Evolutionary conservation across 2,797 vertebrate species (phyloP).

Genomic region (Carapus acus): DNA sequence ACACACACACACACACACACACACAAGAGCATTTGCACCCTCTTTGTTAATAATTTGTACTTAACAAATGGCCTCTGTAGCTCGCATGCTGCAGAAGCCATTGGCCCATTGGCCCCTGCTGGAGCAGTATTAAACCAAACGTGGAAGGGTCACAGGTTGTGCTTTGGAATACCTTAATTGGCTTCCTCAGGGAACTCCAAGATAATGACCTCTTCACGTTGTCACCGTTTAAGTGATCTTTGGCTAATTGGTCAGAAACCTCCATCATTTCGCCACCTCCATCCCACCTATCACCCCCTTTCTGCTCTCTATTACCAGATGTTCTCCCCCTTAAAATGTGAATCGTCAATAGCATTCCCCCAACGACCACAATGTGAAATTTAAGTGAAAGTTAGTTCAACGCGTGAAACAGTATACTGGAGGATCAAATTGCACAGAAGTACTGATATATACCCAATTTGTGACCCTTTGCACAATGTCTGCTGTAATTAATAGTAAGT

Average conservation of each 20-base stretch:
- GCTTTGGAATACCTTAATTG: constrained; percentile 46
- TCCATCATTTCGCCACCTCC: constrained; percentile 43
- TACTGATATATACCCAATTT: too few species aligned
- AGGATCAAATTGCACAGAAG: too few species aligned
- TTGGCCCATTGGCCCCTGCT: constrained; percentile 36
- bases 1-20: constrained; percentile 5
- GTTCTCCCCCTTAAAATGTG: constrained; percentile 21
- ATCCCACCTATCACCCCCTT: constrained; percentile 34
- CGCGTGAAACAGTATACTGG: too few species aligned
- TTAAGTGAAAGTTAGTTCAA: too few species aligned
- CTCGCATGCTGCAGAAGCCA: constrained; percentile 11
- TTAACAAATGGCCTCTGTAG: constrained; percentile 15
- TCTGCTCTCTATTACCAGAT: constrained; percentile 45
- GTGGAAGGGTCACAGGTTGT: constrained; percentile 34
- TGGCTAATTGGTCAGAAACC: constrained; percentile 64
- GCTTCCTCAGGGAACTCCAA: constrained; percentile 51
- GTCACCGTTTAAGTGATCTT: constrained; percentile 58
- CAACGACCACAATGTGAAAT: too few species aligned
- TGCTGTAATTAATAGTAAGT: too few species aligned
- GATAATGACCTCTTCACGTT: constrained; percentile 59
- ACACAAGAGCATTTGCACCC: too few species aligned
- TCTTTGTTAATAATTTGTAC: constrained; percentile 8
- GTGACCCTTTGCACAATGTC: too few species aligned
- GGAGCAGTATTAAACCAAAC: constrained; percentile 22
- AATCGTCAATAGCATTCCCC: too few species aligned